Evolutionary conservation across 2,113 vertebrate genomes (phyloP).

Genomic region (Labeo catla): DNA sequence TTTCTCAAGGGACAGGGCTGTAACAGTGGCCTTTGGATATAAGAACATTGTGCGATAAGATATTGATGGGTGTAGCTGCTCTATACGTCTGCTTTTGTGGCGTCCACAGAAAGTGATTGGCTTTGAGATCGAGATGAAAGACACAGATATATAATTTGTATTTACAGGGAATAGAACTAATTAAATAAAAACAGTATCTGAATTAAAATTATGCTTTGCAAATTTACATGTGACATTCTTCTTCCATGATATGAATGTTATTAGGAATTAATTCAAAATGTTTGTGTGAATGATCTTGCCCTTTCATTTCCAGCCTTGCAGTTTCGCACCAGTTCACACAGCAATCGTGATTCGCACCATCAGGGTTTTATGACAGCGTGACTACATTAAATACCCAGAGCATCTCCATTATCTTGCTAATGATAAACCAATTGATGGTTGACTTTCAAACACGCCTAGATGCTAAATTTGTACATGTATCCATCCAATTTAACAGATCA

Average conservation of each 20-base stretch:
- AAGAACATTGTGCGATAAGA: constrained; percentile 15
- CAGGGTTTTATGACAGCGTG: not conserved
- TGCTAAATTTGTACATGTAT: not conserved
- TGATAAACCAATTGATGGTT: not conserved
- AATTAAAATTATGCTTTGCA: not conserved
- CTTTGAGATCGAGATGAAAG: not conserved
- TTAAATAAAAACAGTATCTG: not conserved
- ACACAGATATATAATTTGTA: not conserved
- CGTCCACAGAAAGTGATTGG: not conserved
- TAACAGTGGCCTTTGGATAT: constrained; percentile 69
- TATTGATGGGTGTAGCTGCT: constrained; percentile 36
- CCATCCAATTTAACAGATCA: not conserved
- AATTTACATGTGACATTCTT: not conserved
- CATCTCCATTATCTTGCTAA: not conserved
- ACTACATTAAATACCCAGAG: constrained; percentile 10
- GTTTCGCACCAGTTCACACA: not conserved
- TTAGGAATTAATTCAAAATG: not conserved
- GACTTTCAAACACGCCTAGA: not conserved
- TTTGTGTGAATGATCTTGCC: not conserved
- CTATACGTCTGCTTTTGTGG: not conserved
- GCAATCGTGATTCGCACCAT: not conserved
- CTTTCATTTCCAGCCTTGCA: not conserved
- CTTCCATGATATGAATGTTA: not conserved
- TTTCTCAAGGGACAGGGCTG: constrained; percentile 61
- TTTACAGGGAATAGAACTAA: constrained; percentile 7